phyloP scores from a whole-genome alignment of 2,113 vertebrate genomes.

The Ondatra zibethicus region DNA sequence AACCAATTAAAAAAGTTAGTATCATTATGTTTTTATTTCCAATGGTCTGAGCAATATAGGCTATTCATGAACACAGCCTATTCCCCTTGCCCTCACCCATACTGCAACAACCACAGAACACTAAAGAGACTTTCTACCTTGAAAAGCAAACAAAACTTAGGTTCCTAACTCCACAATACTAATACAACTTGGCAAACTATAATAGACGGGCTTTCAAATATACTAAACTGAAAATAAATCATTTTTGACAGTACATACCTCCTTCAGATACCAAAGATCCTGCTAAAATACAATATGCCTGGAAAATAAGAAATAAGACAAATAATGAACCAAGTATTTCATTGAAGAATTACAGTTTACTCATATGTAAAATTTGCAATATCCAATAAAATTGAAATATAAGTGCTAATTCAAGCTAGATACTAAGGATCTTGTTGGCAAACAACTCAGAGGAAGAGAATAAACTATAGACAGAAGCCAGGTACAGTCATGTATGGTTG shows the following conservation, averaged over 20 bases:
- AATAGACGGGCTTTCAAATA: not conserved
- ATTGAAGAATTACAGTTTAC: conserved; percentile 16
- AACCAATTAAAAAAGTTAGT: not conserved
- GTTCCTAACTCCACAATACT: not conserved
- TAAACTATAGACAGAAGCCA: not conserved
- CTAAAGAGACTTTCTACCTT: not conserved
- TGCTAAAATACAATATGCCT: conserved; percentile 99
- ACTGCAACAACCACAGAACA: not conserved
- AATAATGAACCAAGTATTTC: conserved; percentile 16
- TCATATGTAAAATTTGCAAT: not conserved
- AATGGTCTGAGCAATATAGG: conserved; percentile 26
- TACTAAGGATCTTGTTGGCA: not conserved
- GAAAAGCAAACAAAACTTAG: conserved; percentile 8
- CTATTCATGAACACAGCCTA: not conserved
- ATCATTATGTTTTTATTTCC: conserved; percentile 13
- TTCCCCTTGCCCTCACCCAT: not conserved
- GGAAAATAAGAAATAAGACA: conserved; percentile 69
- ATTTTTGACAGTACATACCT: conserved; percentile 87
- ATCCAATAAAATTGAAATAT: not conserved
- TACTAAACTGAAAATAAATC: conserved; percentile 58
- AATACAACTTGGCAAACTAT: not conserved
- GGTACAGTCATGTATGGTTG: not conserved
- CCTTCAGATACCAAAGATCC: conserved; percentile 99
- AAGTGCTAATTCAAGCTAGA: conserved; percentile 22
- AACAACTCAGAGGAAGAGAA: conserved; percentile 28